Base-by-base conservation (phyloP, 92 coral and sea anemone species). In the Desmophyllum pertusum region DNA sequence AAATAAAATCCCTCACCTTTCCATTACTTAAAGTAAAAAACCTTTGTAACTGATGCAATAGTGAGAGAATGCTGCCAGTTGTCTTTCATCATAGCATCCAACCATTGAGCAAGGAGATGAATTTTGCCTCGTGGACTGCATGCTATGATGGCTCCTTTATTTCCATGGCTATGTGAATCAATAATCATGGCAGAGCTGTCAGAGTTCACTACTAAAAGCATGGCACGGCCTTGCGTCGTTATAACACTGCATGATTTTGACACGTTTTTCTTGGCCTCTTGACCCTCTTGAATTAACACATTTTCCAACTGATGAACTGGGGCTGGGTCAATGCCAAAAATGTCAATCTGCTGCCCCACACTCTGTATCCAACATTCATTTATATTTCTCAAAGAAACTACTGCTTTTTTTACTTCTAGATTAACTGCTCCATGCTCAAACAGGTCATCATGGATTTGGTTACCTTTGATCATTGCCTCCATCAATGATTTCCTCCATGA, bases 21-120 rank as follows among this genome's bases (percentile, higher is more conserved):
- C n/a, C n/a, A n/a, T n/a, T n/a, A n/a, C n/a, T n/a, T n/a, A 66
- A 66, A 66, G 41, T 66, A 31, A 35, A 66, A 31, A 35, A 41
- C 57, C 38, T 72, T 42, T 72, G 76, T 45, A 72, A 72, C 1
- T 3, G 76, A 4, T 33, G 84, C 76, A 1, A 67, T 45, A 10
- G 76, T 41, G 0, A 80, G 76, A 1, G 66, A 66, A 38, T 59
- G 61, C 40, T 66, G 31, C 76, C 76, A 80, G 84, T 27, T 46
- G 23, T 80, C 84, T 5, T 66, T 80, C 84, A 80, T 67, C 84
- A 80, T 42, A n/a, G n/a, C n/a, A n/a, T n/a, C n/a, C n/a, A n/a
- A n/a, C n/a, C n/a, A n/a, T n/a, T n/a, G n/a, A n/a, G n/a, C 85
- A 11, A 81, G 37, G 5, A 73, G 65, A 46, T 50, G 76, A 39